Percentiles rank a stretch among this genome's conserved stretches.
These are phyloP conservation scores for Elephantulus edwardii DNA, from an alignment of 2,113 vertebrate species.

Conservation along the genomic window DNA sequence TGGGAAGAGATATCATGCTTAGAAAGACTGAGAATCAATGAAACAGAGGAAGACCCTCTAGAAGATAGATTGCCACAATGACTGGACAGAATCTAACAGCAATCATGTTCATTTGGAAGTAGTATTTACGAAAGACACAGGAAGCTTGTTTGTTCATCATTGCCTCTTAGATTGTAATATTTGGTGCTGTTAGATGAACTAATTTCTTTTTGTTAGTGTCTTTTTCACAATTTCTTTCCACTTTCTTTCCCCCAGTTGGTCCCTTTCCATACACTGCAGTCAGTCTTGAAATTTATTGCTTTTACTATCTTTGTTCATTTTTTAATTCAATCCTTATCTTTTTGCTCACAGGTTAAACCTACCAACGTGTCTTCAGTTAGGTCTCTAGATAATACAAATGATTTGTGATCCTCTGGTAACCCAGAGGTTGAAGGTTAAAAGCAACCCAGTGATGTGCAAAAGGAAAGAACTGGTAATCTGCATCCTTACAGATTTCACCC, in stretches of 20 bases:
- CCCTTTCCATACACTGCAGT: background rate
- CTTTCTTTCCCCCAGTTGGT: background rate
- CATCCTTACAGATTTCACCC: too few relatives aligned
- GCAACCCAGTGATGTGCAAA: background rate
- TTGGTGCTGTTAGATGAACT: slow-evolving; percentile 9
- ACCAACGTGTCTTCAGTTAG: background rate
- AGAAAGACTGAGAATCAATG: too few relatives aligned
- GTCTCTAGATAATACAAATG: background rate
- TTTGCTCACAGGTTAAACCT: background rate
- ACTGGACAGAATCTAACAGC: background rate
- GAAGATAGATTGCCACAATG: too few relatives aligned
- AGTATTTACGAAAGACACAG: background rate
- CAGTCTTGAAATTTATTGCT: background rate
- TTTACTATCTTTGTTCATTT: background rate
- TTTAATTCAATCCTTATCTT: background rate
- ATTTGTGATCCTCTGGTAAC: background rate
- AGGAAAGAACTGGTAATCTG: background rate
- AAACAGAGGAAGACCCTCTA: too few relatives aligned
- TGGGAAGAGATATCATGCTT: too few relatives aligned
- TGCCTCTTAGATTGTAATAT: slow-evolving; percentile 7
- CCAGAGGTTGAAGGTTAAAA: background rate
- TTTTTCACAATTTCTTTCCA: slow-evolving; percentile 20
- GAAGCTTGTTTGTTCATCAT: background rate
- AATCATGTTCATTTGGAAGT: rapidly evolving
- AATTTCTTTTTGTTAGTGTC: background rate